Base-by-base conservation (phyloP, 2,888 invertebrate species). In the Lepidonotus clava region DNA sequence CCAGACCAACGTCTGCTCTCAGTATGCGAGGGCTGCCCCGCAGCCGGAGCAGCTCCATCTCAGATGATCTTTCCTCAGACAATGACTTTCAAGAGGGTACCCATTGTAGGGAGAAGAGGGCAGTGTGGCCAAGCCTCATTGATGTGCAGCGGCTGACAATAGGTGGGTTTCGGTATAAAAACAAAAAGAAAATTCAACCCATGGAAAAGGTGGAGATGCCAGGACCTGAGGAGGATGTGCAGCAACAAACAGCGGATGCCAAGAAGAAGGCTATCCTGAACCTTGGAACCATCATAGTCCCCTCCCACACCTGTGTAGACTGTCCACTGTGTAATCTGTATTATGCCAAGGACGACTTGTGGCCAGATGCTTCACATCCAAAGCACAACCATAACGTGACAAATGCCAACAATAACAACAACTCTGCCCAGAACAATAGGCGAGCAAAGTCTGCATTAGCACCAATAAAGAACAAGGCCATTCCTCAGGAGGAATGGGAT, bases 261-360 rank as follows among this genome's bases (percentile, higher is more conserved):
- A 1, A 24, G 80, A 80, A 18, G 1, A 80, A 28, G 46, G 24
- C 80, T 28, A 80, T 80, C 21, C 14, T 80, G 46, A 80, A 46
- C 51, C 51, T 80, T 0, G 80, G 80, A 1, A 80, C 90, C 0
- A 89, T 90, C 14, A 80, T 90, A 51, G 90, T 90, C 0, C 90
- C 90, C 0, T 90, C 90, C 8, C 89, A 90, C 66, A 89, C 89
- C 4, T 87, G 88, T 51, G 88, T 87, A 0, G 89, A 89, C 66
- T 90, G 90, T 84, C 88, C 89, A 24, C 89, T 90, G 89, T 90
- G 90, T 86, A 89, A 89, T 56, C 61, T 89, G 14, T 88, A 87
- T 71, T 76, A 87, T 28, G 28, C 80, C 11, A 80, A 80, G 32
- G 80, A 80, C 32, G 80, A 41, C 6, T 28, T 80, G 24, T 46